Percentiles rank a stretch among this genome's conserved stretches.
Evolutionary conservation across 2,888 invertebrate genomes (phyloP).

Genomic region (Andrena bucephala): DNA sequence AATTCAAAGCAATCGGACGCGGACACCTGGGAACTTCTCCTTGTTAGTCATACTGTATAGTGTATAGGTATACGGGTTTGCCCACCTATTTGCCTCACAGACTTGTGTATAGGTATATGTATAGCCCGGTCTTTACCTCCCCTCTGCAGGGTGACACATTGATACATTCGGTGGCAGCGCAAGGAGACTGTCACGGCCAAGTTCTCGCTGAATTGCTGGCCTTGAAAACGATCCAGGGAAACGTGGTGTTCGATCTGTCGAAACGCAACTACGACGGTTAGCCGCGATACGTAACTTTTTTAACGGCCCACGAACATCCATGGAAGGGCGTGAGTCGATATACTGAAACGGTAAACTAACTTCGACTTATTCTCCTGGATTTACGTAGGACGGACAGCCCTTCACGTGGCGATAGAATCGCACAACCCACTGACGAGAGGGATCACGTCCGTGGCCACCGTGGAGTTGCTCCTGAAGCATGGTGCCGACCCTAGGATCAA

Average conservation of each 20-base stretch:
- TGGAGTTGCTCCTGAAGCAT: conserved; percentile 74
- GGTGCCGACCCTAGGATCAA: conserved; percentile 73
- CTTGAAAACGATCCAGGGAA: conserved; percentile 74
- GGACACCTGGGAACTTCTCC: too few relatives aligned
- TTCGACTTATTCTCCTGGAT: not conserved
- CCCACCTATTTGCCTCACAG: too few relatives aligned
- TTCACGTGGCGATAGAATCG: conserved; percentile 79
- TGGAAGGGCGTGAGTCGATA: too few relatives aligned
- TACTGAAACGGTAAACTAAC: not conserved
- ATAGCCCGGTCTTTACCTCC: too few relatives aligned
- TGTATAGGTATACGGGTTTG: too few relatives aligned
- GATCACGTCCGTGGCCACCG: conserved; percentile 60
- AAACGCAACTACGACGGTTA: conserved; percentile 80
- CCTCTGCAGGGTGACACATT: conserved; percentile 76
- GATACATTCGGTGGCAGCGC: conserved; percentile 76
- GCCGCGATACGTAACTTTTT: not conserved
- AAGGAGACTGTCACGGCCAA: conserved; percentile 76
- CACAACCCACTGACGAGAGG: conserved; percentile 68
- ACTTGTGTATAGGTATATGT: too few relatives aligned
- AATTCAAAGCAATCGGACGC: too few relatives aligned
- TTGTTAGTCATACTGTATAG: too few relatives aligned
- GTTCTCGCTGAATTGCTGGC: conserved; percentile 77
- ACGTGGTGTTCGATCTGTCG: conserved; percentile 77
- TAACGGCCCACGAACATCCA: too few relatives aligned
- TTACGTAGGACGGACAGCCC: conserved; percentile 77